These are phyloP conservation scores for Argentina silus DNA, from an alignment of 2,797 vertebrate genomes.

Conservation along the genomic window DNA sequence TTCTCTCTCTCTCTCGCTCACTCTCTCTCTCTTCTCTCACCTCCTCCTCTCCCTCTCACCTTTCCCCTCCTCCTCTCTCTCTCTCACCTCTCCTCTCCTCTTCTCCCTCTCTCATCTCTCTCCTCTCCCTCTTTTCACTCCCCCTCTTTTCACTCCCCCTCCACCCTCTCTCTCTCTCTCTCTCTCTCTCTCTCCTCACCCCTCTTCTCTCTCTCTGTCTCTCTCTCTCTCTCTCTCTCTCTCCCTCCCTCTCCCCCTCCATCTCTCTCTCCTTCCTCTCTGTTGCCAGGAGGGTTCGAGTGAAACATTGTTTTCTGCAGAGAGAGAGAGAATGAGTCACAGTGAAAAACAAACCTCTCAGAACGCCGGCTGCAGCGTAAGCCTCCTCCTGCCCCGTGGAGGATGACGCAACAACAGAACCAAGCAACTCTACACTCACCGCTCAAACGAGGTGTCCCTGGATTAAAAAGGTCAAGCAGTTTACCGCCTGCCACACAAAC, in stretches of 20 bases:
- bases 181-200: background rate
- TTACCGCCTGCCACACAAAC: too few relatives aligned
- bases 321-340: background rate
- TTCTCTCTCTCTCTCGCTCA: too few relatives aligned
- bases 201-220: slow-evolving; percentile 23
- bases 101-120: background rate
- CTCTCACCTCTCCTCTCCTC: background rate
- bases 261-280: slow-evolving; percentile 1
- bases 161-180: slow-evolving; percentile 1
- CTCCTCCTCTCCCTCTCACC: background rate
- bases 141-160: background rate
- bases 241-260: slow-evolving; percentile 19
- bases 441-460: too few relatives aligned
- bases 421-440: background rate
- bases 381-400: background rate
- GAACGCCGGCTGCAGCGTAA: background rate
- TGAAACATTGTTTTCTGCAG: background rate
- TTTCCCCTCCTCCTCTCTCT: background rate
- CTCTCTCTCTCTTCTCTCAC: background rate
- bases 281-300: background rate
- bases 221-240: slow-evolving; percentile 21
- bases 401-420: background rate
- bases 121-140: too few relatives aligned
- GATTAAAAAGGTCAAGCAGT: too few relatives aligned
- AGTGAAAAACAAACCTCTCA: background rate